These are phyloP conservation scores for Chrysolina haemoptera DNA, from an alignment of 2,888 invertebrate species.

Conservation along the genomic window DNA sequence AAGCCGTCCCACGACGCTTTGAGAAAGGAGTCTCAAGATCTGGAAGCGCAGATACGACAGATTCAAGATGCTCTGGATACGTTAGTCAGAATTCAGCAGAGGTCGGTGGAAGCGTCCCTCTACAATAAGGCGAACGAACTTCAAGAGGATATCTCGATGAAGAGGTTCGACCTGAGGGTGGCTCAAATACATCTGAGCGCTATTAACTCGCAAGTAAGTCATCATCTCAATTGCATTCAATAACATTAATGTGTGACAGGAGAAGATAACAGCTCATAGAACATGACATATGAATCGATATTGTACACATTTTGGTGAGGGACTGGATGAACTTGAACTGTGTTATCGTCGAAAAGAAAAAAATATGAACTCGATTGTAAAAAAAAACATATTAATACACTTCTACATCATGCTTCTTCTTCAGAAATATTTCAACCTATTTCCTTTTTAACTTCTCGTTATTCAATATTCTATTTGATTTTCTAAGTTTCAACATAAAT, in stretches of 20 bases:
- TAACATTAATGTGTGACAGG: not conserved
- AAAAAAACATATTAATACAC: too few species aligned
- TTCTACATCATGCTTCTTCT: too few species aligned
- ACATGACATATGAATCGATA: too few species aligned
- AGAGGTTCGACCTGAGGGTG: constrained; percentile 93
- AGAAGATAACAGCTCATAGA: too few species aligned
- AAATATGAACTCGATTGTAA: too few species aligned
- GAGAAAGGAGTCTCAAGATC: constrained; percentile 85
- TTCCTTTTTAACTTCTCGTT: too few species aligned
- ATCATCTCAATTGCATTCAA: not conserved
- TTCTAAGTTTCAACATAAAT: too few species aligned
- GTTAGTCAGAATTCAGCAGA: constrained; percentile 84
- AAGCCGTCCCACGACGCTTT: constrained; percentile 84
- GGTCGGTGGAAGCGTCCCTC: constrained; percentile 84
- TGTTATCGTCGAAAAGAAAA: too few species aligned
- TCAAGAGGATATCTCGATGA: constrained; percentile 95
- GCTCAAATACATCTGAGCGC: constrained; percentile 93
- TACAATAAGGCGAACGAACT: constrained; percentile 96
- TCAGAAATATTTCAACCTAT: too few species aligned
- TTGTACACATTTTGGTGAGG: too few species aligned
- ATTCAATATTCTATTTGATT: too few species aligned
- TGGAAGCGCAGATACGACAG: constrained; percentile 90
- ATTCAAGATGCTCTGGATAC: constrained; percentile 89
- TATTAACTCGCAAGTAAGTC: constrained; percentile 87
- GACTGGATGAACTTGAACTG: too few species aligned